Base-by-base conservation (phyloP, 2,797 vertebrate genomes). In the Macropodus opercularis region DNA sequence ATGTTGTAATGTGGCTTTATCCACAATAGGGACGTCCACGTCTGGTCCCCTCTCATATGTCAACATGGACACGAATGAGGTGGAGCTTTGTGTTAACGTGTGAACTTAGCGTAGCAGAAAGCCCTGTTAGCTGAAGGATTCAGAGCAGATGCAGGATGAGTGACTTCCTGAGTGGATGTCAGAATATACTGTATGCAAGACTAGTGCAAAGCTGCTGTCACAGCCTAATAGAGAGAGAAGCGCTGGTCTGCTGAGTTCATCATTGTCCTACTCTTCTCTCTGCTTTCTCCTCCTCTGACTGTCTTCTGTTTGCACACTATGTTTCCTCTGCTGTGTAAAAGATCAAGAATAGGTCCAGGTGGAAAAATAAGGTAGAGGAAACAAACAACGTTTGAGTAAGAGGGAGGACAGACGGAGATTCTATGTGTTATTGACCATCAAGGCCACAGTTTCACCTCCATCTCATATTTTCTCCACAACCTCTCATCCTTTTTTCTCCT, bases 191-290 rank as follows among this genome's bases (percentile, higher is more conserved):
- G 34, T 40, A 13, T n/a, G 17, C 31, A 15, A 18, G 27, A 32
- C 22, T 13, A 17, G 23, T 51, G 17, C 10, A 58, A 60, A 18
- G 46, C 32, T 0, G 6, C n/a, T 0, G 26, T 15, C 32, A 41
- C 63, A 59, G 66, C 46, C 46, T 47, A 69, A 35, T 15, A 29
- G 41, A 69, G 40, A 70, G 23, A 56, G 50, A 50, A 73, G 63
- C 54, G 50, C 54, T 62, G 27, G 42, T 38, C 26, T 4, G 5
- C 39, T 36, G 14, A 61, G 1, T 54, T 17, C 35, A 52, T 63
- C 23, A 41, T 6, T 8, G 36, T 32, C 40, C 18, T 24, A 41
- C 47, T 41, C 57, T 29, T 40, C 57, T 31, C 38, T 79, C 52
- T 3, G 1, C 36, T 24, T 55, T 1, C 40, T 53, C 17, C 14